Percentiles rank a stretch among this genome's conserved stretches.
Evolutionary conservation across 2,797 vertebrate species (phyloP).

Genomic region (Helostoma temminkii): DNA sequence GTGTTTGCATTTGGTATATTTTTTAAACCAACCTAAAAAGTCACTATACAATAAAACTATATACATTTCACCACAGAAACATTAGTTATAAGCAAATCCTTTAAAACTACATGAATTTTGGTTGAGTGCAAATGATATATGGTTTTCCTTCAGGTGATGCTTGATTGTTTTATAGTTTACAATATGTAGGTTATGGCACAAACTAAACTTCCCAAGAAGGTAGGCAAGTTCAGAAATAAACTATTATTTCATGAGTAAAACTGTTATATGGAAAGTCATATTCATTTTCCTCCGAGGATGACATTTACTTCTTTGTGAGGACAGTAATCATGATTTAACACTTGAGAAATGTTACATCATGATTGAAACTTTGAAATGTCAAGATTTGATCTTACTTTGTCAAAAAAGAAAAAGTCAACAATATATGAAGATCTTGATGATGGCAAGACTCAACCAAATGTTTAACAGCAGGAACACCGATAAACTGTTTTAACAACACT

Average conservation of each 20-base stretch:
- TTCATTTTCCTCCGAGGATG: background rate
- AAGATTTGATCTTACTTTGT: background rate
- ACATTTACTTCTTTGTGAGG: constrained; percentile 5
- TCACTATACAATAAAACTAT: constrained; percentile 32
- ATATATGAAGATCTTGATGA: background rate
- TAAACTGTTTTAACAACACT: background rate
- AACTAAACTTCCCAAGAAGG: background rate
- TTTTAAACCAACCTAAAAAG: constrained; percentile 13
- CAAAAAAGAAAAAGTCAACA: constrained; percentile 18
- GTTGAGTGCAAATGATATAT: constrained; percentile 16
- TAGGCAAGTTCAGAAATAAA: background rate
- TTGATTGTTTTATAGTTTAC: background rate
- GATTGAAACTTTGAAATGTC: constrained; percentile 34
- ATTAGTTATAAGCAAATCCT: constrained; percentile 11
- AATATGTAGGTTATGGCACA: constrained; percentile 10
- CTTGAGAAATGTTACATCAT: constrained; percentile 44
- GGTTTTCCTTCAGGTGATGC: constrained; percentile 7
- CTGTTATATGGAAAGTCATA: background rate
- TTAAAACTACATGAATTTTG: constrained; percentile 5
- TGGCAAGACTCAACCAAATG: background rate
- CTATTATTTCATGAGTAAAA: constrained; percentile 24
- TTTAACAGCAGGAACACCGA: constrained; percentile 1
- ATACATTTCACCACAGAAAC: constrained; percentile 12
- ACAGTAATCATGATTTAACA: constrained; percentile 52
- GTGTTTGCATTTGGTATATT: constrained; percentile 1